Evolutionary conservation across 2,113 vertebrate species (phyloP).

Genomic region (Hucho hucho): DNA sequence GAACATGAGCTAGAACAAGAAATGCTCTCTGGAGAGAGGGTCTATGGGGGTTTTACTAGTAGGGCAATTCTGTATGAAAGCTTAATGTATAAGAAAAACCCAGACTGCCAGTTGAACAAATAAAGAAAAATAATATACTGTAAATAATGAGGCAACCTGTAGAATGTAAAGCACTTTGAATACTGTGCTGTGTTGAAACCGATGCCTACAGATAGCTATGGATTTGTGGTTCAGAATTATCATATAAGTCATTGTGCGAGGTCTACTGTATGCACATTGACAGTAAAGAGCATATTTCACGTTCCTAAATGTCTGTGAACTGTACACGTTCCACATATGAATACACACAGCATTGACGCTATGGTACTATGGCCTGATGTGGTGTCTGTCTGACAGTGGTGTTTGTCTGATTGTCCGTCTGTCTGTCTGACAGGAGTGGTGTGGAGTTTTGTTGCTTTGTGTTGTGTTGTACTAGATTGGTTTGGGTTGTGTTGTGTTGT

Average conservation of each 20-base stretch:
- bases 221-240: neutral
- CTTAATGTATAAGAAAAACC: slow-evolving; percentile 40
- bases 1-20: slow-evolving; percentile 42
- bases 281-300: slow-evolving; percentile 13
- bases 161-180: neutral
- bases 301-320: slow-evolving; percentile 31
- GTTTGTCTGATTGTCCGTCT: slow-evolving; percentile 28
- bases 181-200: neutral
- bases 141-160: neutral
- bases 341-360: slow-evolving; percentile 30
- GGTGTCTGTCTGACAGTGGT: slow-evolving; percentile 49
- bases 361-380: slow-evolving; percentile 31
- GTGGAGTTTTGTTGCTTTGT: too few relatives aligned
- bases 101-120: slow-evolving; percentile 12
- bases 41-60: slow-evolving; percentile 47
- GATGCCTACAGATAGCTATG: neutral
- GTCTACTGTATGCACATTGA: neutral
- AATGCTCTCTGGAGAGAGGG: slow-evolving; percentile 44
- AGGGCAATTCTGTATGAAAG: slow-evolving; percentile 38
- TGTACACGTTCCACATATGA: slow-evolving; percentile 50
- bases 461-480: too few relatives aligned
- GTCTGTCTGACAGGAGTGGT: too few relatives aligned
- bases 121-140: neutral
- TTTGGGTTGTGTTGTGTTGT: too few relatives aligned
- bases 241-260: neutral